These are phyloP conservation scores for Diadumene lineata DNA, from an alignment of 92 coral and sea anemone species.

Conservation along the genomic window DNA sequence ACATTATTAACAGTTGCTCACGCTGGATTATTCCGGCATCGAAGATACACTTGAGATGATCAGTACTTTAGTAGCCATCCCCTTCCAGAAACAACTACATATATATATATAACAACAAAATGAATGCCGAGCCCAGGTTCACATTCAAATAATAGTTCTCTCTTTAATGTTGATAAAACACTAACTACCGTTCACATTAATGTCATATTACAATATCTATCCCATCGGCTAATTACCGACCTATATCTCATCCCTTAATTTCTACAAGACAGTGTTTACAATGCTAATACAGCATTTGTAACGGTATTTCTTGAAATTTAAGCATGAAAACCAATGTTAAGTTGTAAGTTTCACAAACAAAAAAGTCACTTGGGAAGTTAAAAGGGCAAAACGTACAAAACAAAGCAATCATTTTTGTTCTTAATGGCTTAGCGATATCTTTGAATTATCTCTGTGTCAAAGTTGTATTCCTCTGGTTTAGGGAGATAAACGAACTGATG, in stretches of 20 bases:
- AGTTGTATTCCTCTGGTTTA: constrained; percentile 25
- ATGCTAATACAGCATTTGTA: neutral
- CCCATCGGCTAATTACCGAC: constrained; percentile 15
- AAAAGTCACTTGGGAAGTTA: too few relatives aligned
- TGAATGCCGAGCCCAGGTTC: constrained; percentile 12
- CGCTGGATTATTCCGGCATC: too few relatives aligned
- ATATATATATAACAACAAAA: too few relatives aligned
- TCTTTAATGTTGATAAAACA: neutral
- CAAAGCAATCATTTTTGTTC: neutral
- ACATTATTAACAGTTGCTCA: too few relatives aligned
- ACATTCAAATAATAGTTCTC: constrained; percentile 11
- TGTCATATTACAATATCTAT: constrained; percentile 22
- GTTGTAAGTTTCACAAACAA: neutral
- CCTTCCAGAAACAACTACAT: too few relatives aligned
- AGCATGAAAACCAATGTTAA: neutral
- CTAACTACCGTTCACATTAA: constrained; percentile 22
- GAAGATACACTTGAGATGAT: too few relatives aligned
- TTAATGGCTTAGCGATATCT: constrained; percentile 10
- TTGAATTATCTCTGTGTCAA: constrained; percentile 24
- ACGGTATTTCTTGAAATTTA: constrained; percentile 1
- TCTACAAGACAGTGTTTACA: constrained; percentile 2
- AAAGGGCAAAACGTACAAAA: neutral
- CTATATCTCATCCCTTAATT: constrained; percentile 8
- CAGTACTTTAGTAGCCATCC: too few relatives aligned
- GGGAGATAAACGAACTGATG: constrained; percentile 21